phyloP scores from a whole-genome alignment of 2,797 vertebrate species.

The Rhynchonycteris naso region DNA sequence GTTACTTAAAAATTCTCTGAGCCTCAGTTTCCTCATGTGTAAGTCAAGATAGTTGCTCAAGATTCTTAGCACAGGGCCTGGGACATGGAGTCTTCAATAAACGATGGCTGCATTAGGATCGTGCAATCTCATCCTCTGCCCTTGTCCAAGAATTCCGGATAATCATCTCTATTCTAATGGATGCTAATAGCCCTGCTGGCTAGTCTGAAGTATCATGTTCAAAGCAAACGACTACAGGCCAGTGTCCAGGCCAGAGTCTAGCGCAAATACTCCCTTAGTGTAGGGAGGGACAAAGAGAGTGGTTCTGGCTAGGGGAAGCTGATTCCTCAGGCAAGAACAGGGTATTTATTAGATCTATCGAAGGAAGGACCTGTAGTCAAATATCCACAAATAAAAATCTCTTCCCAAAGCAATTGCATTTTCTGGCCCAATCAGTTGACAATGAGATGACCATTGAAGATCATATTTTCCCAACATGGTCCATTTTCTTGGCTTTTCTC shows the following conservation, averaged over 20 bases:
- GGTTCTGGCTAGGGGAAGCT: neutral
- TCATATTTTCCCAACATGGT: conserved; percentile 74
- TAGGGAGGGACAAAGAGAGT: conserved; percentile 24
- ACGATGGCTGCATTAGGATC: neutral
- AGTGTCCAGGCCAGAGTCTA: neutral
- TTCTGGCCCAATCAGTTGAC: conserved; percentile 68
- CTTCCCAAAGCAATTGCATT: conserved; percentile 66
- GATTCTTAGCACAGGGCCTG: conserved; percentile 14
- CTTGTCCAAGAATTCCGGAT: conserved; percentile 36
- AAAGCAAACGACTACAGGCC: conserved; percentile 58
- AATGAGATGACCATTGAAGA: conserved; percentile 72
- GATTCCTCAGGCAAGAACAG: neutral
- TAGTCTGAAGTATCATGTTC: conserved; percentile 34
- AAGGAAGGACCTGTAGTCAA: conserved; percentile 35
- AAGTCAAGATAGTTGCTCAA: conserved; percentile 19
- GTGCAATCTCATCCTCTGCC: neutral
- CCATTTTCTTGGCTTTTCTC: conserved; percentile 78
- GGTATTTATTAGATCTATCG: neutral
- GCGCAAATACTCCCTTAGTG: conserved; percentile 7
- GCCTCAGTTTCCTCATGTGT: neutral
- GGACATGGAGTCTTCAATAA: neutral
- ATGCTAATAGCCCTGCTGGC: conserved; percentile 42
- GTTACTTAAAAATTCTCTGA: conserved; percentile 17
- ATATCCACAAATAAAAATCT: conserved; percentile 61
- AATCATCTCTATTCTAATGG: conserved; percentile 46